Evolutionary conservation across 2,113 vertebrate species (phyloP).

Genomic region (Bos indicus): DNA sequence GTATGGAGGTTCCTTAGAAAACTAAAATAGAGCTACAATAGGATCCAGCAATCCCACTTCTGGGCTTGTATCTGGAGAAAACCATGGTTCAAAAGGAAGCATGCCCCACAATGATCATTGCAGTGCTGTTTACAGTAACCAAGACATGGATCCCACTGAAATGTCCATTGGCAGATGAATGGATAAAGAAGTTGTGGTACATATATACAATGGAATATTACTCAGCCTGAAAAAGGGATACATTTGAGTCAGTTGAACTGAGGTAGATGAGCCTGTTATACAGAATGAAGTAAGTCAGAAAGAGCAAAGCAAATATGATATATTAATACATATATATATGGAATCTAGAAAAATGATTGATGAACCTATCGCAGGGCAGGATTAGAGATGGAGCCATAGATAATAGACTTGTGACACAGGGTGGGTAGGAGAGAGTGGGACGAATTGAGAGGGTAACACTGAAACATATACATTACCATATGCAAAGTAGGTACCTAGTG

Average conservation of each 20-base stretch:
- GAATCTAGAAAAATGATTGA: no score
- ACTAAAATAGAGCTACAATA: not conserved
- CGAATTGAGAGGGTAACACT: no score
- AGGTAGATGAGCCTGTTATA: no score
- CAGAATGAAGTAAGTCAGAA: no score
- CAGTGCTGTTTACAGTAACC: not conserved
- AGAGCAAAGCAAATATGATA: no score
- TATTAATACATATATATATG: no score
- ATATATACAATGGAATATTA: not conserved
- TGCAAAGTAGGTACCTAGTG: not conserved
- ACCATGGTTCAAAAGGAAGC: not conserved
- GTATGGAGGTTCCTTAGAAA: not conserved
- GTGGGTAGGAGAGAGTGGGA: no score
- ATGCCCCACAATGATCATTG: fast-evolving
- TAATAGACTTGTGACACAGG: no score
- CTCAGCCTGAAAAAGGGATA: not conserved
- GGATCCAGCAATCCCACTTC: not conserved
- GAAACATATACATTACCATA: no score
- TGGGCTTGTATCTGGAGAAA: not conserved
- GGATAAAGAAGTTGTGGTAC: not conserved
- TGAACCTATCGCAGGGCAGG: no score
- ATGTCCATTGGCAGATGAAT: not conserved
- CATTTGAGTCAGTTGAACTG: no score
- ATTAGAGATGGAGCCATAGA: no score
- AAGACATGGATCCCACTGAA: not conserved